Percentiles rank a stretch among this genome's conserved stretches.
phyloP scores from a whole-genome alignment of 2,113 vertebrate species.

The Jaculus jaculus region DNA sequence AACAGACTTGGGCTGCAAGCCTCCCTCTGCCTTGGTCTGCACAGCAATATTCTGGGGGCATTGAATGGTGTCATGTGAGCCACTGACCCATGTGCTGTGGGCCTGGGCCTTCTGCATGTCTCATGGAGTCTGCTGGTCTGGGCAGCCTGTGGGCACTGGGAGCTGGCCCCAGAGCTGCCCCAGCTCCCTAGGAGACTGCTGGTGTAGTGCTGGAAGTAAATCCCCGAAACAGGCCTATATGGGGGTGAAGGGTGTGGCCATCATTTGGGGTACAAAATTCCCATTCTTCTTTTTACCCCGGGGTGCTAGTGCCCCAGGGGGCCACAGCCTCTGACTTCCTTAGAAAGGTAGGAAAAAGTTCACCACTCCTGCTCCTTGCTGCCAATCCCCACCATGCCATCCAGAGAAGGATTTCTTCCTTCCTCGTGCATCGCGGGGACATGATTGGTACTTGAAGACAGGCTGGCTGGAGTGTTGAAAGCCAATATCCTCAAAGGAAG shows the following conservation, averaged over 20 bases:
- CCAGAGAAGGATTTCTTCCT: not conserved
- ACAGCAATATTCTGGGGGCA: not conserved
- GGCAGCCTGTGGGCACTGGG: not conserved
- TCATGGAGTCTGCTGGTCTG: not conserved
- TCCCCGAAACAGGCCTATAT: not conserved
- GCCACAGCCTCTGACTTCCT: not conserved
- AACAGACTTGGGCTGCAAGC: not conserved
- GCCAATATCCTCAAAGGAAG: not conserved
- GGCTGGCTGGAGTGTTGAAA: not conserved
- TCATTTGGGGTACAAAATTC: not conserved
- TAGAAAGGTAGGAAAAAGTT: not conserved
- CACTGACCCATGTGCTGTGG: not conserved
- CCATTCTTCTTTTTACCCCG: not conserved
- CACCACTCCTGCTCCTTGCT: not conserved
- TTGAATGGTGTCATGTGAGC: not conserved
- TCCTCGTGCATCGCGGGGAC: not conserved
- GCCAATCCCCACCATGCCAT: not conserved
- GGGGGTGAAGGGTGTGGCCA: not conserved
- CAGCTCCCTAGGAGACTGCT: not conserved
- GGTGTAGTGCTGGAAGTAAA: not conserved
- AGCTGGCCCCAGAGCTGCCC: not conserved
- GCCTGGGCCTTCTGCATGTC: not conserved
- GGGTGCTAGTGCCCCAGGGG: not conserved
- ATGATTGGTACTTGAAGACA: not conserved
- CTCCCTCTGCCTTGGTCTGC: not conserved